Conservation (phyloP, 2,888 invertebrate genomes). For the Ochropleura plecta region DNA sequence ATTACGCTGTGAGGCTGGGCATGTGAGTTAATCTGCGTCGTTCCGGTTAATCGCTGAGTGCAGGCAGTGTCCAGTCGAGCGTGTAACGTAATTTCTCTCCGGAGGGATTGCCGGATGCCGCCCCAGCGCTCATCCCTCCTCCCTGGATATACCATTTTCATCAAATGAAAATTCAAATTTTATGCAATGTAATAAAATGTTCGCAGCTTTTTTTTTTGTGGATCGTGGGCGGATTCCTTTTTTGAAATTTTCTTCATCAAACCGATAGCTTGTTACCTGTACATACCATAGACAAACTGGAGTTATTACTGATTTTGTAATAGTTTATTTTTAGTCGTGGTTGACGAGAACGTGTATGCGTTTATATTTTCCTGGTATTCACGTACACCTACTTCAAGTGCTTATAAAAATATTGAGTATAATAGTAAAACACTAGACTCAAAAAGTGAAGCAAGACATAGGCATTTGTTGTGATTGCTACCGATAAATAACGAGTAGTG, state of each 20-base stretch:
- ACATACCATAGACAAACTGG: neutral
- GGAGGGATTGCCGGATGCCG: slow-evolving; percentile 51
- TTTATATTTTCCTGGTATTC: slow-evolving; percentile 49
- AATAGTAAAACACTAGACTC: slow-evolving; percentile 15
- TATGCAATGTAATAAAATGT: slow-evolving; percentile 36
- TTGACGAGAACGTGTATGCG: slow-evolving; percentile 20
- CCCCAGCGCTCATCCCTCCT: slow-evolving; percentile 34
- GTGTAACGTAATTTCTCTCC: slow-evolving; percentile 65
- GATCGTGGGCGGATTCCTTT: neutral
- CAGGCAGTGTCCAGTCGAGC: slow-evolving; percentile 60
- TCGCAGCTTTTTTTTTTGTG: slow-evolving; percentile 9
- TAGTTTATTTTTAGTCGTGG: slow-evolving; percentile 14
- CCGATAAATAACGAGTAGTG: neutral
- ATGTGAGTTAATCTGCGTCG: slow-evolving; percentile 51
- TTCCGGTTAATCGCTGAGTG: slow-evolving; percentile 59
- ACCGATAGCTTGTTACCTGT: neutral
- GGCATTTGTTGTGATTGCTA: slow-evolving; percentile 20
- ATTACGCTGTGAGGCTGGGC: slow-evolving; percentile 35
- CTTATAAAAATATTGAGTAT: slow-evolving; percentile 13
- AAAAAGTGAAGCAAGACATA: neutral
- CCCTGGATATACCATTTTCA: slow-evolving; percentile 29
- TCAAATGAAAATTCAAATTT: slow-evolving; percentile 53
- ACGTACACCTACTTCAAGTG: slow-evolving; percentile 10
- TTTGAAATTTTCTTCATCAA: slow-evolving; percentile 3
- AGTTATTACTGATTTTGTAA: slow-evolving; percentile 22